A percentile compares a stretch with the other conserved stretches of the same genome.
These are phyloP conservation scores for Sisyra terminalis DNA, from an alignment of 2,888 invertebrate species.

Conservation along the genomic window DNA sequence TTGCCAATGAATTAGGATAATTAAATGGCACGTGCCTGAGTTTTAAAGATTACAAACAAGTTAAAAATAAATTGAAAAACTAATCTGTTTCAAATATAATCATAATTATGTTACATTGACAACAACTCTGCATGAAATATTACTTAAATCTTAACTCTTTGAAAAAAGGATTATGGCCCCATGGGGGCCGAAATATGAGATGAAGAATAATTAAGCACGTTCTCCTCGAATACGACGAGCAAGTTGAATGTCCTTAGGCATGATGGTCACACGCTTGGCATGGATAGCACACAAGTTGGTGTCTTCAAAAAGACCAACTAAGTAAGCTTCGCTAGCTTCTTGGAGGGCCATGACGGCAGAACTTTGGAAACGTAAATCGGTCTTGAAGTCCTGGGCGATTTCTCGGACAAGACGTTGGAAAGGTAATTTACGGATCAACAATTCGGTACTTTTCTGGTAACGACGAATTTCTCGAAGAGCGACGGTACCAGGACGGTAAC, in stretches of 20 bases:
- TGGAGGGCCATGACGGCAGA: conserved; percentile 84
- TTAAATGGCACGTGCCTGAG: no score
- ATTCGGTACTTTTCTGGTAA: conserved; percentile 91
- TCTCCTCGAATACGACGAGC: conserved; percentile 93
- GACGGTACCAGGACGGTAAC: conserved; percentile 93
- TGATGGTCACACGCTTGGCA: conserved; percentile 92
- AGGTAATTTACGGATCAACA: conserved; percentile 87
- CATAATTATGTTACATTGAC: no score
- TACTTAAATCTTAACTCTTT: neutral
- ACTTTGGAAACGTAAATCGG: conserved; percentile 89
- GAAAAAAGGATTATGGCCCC: neutral
- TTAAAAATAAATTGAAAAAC: no score
- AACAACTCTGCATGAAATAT: no score
- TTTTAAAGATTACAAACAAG: no score
- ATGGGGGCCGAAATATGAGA: neutral
- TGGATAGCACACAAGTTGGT: conserved; percentile 96
- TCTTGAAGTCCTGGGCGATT: conserved; percentile 96
- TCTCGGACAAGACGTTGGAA: conserved; percentile 94
- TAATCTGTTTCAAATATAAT: no score
- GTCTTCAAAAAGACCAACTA: conserved; percentile 93
- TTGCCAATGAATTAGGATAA: no score
- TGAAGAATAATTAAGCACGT: conserved; percentile 54
- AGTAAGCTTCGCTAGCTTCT: conserved; percentile 65
- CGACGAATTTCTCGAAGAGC: conserved; percentile 94
- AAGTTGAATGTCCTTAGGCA: conserved; percentile 95